Percentiles rank a stretch among this genome's conserved stretches.
Evolutionary conservation across 2,797 vertebrate genomes (phyloP).

Genomic region (Craterocephalus amniculus): DNA sequence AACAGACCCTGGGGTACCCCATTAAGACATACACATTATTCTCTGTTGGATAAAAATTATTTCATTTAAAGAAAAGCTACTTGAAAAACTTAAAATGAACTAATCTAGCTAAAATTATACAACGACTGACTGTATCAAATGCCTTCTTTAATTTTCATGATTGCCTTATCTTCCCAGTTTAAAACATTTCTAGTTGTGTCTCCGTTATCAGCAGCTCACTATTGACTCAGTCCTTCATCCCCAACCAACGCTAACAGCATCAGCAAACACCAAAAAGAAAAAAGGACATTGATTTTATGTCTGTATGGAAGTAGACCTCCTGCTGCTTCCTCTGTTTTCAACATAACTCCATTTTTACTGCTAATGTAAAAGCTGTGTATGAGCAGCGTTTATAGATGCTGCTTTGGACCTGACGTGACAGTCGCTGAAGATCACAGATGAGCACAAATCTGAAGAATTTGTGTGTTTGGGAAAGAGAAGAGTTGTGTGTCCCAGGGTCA

Average conservation of each 20-base stretch:
- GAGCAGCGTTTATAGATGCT: constrained; percentile 36
- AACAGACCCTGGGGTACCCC: too few species aligned
- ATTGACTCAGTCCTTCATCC: constrained; percentile 31
- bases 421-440: constrained; percentile 54
- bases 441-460: constrained; percentile 59
- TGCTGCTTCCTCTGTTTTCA: constrained; percentile 11
- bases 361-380: constrained; percentile 39
- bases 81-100: too few species aligned
- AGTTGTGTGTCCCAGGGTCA: constrained; percentile 79
- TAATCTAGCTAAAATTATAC: too few species aligned
- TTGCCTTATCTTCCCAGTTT: too few species aligned
- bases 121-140: too few species aligned
- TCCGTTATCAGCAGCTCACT: constrained; percentile 35
- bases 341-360: constrained; percentile 16
- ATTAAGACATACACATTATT: too few species aligned
- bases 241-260: constrained; percentile 18
- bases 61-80: too few species aligned
- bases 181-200: constrained; percentile 3
- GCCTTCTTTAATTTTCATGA: too few species aligned
- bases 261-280: constrained; percentile 34
- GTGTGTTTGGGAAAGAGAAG: constrained; percentile 56
- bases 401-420: constrained; percentile 34
- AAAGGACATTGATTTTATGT: constrained; percentile 50
- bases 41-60: too few species aligned
- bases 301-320: constrained; percentile 27